These are phyloP conservation scores for Bilobella aurantiaca DNA, from an alignment of 1,140 invertebrate species.

Conservation along the genomic window DNA sequence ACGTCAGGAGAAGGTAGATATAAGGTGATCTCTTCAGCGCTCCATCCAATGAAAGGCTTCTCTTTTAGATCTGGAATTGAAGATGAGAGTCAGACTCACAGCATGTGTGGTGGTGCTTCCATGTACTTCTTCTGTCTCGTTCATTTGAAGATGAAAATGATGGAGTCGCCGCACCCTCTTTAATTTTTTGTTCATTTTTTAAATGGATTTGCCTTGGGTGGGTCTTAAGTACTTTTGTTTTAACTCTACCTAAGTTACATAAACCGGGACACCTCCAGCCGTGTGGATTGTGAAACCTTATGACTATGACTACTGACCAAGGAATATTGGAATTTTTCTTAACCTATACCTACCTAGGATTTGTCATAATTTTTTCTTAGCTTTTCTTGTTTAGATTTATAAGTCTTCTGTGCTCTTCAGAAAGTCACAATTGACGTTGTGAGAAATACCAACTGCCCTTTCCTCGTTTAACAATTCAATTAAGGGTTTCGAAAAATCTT, in stretches of 20 bases:
- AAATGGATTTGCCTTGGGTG: not conserved
- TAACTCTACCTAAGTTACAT: not conserved
- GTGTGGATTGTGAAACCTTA: too few relatives aligned
- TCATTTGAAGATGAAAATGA: not conserved
- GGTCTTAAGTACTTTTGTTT: not conserved
- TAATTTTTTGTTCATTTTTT: not conserved
- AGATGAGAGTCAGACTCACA: too few relatives aligned
- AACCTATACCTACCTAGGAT: not conserved
- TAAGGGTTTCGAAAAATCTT: too few relatives aligned
- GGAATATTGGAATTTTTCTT: too few relatives aligned
- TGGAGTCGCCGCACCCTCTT: not conserved
- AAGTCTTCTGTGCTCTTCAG: not conserved
- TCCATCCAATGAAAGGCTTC: not conserved
- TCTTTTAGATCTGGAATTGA: too few relatives aligned
- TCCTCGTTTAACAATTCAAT: too few relatives aligned
- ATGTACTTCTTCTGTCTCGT: not conserved
- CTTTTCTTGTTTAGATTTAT: not conserved
- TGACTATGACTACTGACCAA: too few relatives aligned
- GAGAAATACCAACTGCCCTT: too few relatives aligned
- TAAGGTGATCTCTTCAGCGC: not conserved
- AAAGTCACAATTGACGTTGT: not conserved
- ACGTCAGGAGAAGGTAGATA: constrained; percentile 3
- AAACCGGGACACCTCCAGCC: not conserved
- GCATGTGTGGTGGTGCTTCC: too few relatives aligned
- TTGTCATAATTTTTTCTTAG: not conserved